A percentile compares a stretch with the other conserved stretches of the same genome.
Conservation (phyloP, 2,797 vertebrate genomes). For the Coregonus suidteri region DNA sequence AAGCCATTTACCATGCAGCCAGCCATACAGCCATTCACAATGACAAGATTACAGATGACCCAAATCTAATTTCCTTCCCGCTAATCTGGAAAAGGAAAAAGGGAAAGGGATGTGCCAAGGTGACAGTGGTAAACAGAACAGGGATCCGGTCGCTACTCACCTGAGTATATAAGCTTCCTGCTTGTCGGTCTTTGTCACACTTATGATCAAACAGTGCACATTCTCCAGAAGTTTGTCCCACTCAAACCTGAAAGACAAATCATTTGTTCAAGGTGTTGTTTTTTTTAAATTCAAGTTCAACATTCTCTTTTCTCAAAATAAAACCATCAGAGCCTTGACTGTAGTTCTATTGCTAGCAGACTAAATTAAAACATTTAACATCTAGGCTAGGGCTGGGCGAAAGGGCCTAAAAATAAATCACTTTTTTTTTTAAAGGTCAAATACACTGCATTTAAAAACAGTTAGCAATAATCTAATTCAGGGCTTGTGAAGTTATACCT, state of each 20-base stretch:
- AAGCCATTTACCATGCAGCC: background rate
- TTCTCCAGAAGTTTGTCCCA: constrained; percentile 99
- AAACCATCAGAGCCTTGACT: too few species aligned
- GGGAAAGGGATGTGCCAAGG: background rate
- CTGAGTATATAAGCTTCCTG: constrained; percentile 99
- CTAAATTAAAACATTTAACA: too few species aligned
- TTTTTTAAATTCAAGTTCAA: background rate
- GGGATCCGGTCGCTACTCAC: constrained; percentile 70
- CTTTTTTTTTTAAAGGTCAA: too few species aligned
- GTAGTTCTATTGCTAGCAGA: too few species aligned
- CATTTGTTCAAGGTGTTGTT: background rate
- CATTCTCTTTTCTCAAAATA: background rate
- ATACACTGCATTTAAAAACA: too few species aligned
- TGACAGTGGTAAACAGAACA: background rate
- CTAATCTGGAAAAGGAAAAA: constrained; percentile 17
- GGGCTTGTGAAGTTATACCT: too few species aligned
- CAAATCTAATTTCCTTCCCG: constrained; percentile 25
- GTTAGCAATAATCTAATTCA: too few species aligned
- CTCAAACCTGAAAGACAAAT: constrained; percentile 85
- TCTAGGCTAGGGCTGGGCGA: too few species aligned
- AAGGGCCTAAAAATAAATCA: too few species aligned
- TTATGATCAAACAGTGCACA: constrained; percentile 99
- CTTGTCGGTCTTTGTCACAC: constrained; percentile 99
- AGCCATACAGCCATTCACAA: background rate
- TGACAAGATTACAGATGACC: constrained; percentile 42